Base-by-base conservation (phyloP, 1,140 invertebrate species). In the Apocrypta bakeri region DNA sequence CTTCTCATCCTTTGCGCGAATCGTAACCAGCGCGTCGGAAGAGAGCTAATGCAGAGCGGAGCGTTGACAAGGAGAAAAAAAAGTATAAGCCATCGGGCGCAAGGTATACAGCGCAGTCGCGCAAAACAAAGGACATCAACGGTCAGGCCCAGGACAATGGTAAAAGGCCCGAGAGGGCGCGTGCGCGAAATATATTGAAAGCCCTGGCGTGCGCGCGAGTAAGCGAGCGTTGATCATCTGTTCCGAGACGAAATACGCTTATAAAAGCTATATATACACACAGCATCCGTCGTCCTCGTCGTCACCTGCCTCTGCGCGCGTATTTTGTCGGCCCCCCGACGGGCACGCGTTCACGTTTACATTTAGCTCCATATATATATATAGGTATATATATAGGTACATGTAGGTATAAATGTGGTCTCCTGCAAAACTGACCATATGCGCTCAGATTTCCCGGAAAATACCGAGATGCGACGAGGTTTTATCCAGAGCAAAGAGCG, bases 121-220 rank as follows among this genome's bases (percentile, higher is more conserved):
- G 17, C 56, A 29, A 79, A 83, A 83, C 75, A 83, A 83, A 79
- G 63, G 63, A 4, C 82, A 64, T 73, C 76, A 83, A 79, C 76
- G 76, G 81, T 64, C 75, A 40, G n/a, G n/a, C 4, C 8, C 48
- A 4, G 42, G 6, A 75, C 76, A 74, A 79, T 79, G 40, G 48
- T 9, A 9, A 4, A 17, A 12, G 29, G n/a, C 21, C n/a, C 25
- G 72, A n/a, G 17, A 75, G 79, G 81, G 81, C 81, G 75, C 81
- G 81, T 83, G 81, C 81, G 75, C 81, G 76, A 83, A 79, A 81
- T 74, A 42, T 21, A 73, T 42, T 74, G 42, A 42, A 76, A 61
- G 72, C 72, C n/a, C 56, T 7, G 48, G 48, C 25, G 56, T 1
- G 21, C 7, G 79, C 12, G 68, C 31, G 33, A 37, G 9, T 9